Evolutionary conservation across 2,797 vertebrate genomes (phyloP).

Genomic region (Siniperca scherzeri): DNA sequence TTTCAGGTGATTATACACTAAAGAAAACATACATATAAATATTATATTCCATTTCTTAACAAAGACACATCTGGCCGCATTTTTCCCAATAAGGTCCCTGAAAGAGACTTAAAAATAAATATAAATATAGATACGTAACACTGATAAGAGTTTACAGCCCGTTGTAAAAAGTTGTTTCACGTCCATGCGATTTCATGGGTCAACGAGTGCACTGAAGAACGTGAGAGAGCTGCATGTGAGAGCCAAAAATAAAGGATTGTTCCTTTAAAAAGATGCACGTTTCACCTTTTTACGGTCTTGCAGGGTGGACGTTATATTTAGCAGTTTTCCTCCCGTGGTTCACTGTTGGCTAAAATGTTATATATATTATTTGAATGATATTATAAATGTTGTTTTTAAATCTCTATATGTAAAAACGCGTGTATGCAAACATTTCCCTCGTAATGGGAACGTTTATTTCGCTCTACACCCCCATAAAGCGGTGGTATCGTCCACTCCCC

Average conservation of each 20-base stretch:
- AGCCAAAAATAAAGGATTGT: conserved; percentile 30
- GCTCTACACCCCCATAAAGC: not conserved
- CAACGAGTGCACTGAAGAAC: not conserved
- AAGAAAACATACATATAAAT: no score
- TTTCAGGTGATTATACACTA: no score
- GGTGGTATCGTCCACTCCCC: conserved; percentile 54
- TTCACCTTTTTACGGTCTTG: not conserved
- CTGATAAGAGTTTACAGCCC: not conserved
- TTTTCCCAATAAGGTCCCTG: no score
- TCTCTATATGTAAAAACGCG: rapidly evolving
- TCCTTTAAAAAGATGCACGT: conserved; percentile 47
- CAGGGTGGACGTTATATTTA: not conserved
- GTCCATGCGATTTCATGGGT: not conserved
- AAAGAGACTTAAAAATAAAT: no score
- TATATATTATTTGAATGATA: rapidly evolving
- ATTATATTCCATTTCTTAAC: no score
- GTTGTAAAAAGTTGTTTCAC: not conserved
- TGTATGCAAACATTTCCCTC: not conserved
- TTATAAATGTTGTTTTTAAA: rapidly evolving
- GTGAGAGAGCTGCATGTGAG: not conserved
- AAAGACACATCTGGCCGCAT: not conserved
- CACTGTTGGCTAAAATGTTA: not conserved
- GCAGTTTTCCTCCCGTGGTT: rapidly evolving
- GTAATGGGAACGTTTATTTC: not conserved
- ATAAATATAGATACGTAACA: no score